These are phyloP conservation scores for Wasmannia auropunctata DNA, from an alignment of 1,140 invertebrate species.

Conservation along the genomic window DNA sequence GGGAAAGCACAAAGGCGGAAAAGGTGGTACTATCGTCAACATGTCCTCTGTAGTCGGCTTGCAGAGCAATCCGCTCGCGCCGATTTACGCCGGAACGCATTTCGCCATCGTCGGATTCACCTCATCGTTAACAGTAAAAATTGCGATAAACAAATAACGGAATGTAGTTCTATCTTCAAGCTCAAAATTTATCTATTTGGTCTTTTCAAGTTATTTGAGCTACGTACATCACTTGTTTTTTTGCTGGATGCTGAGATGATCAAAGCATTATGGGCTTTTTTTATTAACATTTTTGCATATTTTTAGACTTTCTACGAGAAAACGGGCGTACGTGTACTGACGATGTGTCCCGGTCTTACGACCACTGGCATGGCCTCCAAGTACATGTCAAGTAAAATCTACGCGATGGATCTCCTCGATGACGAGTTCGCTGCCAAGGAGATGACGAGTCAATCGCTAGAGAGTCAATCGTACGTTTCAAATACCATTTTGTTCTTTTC, in stretches of 20 bases:
- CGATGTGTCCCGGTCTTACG: constrained; percentile 85
- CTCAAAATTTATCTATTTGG: neutral
- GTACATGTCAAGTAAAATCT: constrained; percentile 64
- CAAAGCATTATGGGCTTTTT: neutral
- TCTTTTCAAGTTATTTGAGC: neutral
- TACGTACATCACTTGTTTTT: neutral
- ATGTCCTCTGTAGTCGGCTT: constrained; percentile 79
- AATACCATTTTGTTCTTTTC: neutral
- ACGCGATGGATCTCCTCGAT: constrained; percentile 66
- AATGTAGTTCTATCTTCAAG: neutral
- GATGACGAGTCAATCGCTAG: constrained; percentile 45
- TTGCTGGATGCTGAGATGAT: neutral
- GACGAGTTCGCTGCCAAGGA: constrained; percentile 63
- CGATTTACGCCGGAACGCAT: constrained; percentile 88
- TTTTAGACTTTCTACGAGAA: constrained; percentile 71
- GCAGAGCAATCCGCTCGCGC: constrained; percentile 74
- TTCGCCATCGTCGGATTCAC: constrained; percentile 86
- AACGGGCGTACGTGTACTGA: constrained; percentile 81
- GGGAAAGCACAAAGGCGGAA: constrained; percentile 78
- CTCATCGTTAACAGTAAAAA: constrained; percentile 77
- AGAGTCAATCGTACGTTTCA: constrained; percentile 65
- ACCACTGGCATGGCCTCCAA: constrained; percentile 73
- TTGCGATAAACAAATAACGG: neutral
- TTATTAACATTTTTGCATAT: neutral
- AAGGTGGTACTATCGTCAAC: constrained; percentile 80